These are phyloP conservation scores for Reinhardtius hippoglossoides DNA, from an alignment of 2,113 vertebrate species.

Conservation along the genomic window DNA sequence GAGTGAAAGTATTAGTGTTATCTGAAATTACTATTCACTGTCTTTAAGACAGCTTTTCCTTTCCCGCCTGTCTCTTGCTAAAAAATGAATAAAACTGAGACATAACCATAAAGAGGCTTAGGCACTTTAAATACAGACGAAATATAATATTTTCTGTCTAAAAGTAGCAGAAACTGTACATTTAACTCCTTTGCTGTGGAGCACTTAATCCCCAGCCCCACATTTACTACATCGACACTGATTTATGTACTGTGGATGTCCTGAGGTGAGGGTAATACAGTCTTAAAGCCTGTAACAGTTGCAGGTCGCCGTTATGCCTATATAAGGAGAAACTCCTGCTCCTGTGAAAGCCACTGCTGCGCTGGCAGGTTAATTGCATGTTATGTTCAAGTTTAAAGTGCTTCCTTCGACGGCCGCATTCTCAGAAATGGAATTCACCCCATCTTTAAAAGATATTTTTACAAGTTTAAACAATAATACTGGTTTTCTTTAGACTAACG, in stretches of 20 bases:
- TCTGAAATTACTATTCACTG: background rate
- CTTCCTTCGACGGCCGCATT: slow-evolving; percentile 34
- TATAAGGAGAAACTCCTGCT: slow-evolving; percentile 61
- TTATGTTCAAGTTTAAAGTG: slow-evolving; percentile 55
- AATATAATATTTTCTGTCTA: too few species aligned
- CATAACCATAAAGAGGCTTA: too few species aligned
- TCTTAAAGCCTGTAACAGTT: slow-evolving; percentile 13
- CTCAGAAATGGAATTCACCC: slow-evolving; percentile 59
- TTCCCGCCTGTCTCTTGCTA: too few species aligned
- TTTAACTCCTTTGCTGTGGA: slow-evolving; percentile 6
- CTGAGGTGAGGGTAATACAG: slow-evolving; percentile 29
- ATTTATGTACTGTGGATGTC: slow-evolving; percentile 48
- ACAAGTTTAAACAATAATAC: slow-evolving; percentile 71
- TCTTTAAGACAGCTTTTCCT: background rate
- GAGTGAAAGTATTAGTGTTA: background rate
- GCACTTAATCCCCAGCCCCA: slow-evolving; percentile 40
- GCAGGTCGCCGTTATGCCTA: slow-evolving; percentile 37
- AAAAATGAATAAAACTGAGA: too few species aligned
- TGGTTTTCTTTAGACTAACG: slow-evolving; percentile 41
- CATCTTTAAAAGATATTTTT: slow-evolving; percentile 66
- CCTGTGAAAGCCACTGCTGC: slow-evolving; percentile 40
- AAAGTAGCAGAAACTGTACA: background rate
- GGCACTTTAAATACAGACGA: too few species aligned
- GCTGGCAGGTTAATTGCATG: slow-evolving; percentile 73
- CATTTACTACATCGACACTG: slow-evolving; percentile 37